These are phyloP conservation scores for Motacilla tschutschensis DNA, from an alignment of 2,113 vertebrate genomes.

Conservation along the genomic window DNA sequence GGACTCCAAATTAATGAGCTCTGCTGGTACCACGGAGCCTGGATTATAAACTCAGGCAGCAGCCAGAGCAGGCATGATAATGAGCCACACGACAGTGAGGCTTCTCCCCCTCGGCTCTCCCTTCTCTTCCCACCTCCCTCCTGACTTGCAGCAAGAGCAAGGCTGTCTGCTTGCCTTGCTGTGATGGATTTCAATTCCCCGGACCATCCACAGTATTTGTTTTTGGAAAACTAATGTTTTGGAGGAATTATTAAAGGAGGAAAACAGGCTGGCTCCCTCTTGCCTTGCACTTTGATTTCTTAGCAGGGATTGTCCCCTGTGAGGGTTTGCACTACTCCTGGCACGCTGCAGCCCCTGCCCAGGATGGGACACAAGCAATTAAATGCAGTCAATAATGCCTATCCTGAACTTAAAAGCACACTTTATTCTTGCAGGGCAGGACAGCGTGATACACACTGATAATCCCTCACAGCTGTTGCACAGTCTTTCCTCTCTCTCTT, in stretches of 20 bases:
- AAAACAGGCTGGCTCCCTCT: conserved; percentile 11
- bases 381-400: background rate
- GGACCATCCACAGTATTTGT: background rate
- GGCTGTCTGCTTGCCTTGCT: background rate
- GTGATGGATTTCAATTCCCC: conserved; percentile 40
- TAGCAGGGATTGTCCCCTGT: background rate
- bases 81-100: background rate
- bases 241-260: conserved; percentile 11
- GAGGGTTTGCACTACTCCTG: background rate
- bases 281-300: background rate
- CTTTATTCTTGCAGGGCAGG: conserved; percentile 2
- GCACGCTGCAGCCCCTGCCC: background rate
- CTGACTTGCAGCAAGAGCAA: background rate
- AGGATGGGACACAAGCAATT: conserved; percentile 3
- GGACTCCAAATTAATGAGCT: conserved; percentile 48
- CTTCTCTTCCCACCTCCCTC: conserved; percentile 33
- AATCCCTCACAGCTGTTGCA: conserved; percentile 55
- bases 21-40: background rate
- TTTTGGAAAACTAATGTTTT: conserved; percentile 13
- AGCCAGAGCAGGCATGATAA: conserved; percentile 15
- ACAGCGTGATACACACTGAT: background rate
- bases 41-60: conserved; percentile 4
- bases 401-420: conserved; percentile 15
- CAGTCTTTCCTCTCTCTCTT: background rate
- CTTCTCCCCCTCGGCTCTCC: background rate